phyloP scores from a whole-genome alignment of 1,140 invertebrate species.

The Nautilus pompilius region DNA sequence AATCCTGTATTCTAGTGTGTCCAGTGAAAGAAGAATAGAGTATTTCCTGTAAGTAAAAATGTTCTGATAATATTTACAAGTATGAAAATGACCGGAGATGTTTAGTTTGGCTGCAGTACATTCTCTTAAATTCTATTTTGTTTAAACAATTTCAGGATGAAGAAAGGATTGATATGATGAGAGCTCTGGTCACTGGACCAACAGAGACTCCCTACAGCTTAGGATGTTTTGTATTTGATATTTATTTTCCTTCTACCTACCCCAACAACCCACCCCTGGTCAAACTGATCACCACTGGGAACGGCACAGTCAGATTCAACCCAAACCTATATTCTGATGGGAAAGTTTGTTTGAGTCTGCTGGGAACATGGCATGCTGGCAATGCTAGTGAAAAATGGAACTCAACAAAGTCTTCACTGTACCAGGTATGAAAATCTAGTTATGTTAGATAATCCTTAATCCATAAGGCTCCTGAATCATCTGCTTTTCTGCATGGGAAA shows the following conservation, averaged over 20 bases:
- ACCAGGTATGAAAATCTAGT: slow-evolving; percentile 27
- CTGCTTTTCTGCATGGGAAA: no score
- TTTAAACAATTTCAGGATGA: slow-evolving; percentile 36
- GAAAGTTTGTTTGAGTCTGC: slow-evolving; percentile 35
- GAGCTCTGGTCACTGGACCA: slow-evolving; percentile 38
- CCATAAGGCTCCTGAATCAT: no score
- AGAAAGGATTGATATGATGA: slow-evolving; percentile 31
- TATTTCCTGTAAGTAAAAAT: no score
- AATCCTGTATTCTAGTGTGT: no score
- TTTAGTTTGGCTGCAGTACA: no score
- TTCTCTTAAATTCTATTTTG: no score
- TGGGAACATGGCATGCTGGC: slow-evolving; percentile 38
- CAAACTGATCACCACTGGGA: slow-evolving; percentile 38
- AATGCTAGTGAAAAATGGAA: slow-evolving; percentile 38
- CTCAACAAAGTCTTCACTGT: slow-evolving; percentile 25
- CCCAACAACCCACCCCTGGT: slow-evolving; percentile 41
- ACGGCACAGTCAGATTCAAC: slow-evolving; percentile 34
- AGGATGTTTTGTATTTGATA: slow-evolving; percentile 48
- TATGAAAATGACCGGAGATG: no score
- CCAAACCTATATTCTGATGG: slow-evolving; percentile 12
- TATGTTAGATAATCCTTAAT: no score
- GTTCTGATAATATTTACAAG: no score
- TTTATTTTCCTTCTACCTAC: slow-evolving; percentile 41
- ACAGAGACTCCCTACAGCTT: slow-evolving; percentile 45
- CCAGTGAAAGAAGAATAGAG: no score